phyloP scores from a whole-genome alignment of 2,888 invertebrate genomes.

The Sesia bembeciformis region DNA sequence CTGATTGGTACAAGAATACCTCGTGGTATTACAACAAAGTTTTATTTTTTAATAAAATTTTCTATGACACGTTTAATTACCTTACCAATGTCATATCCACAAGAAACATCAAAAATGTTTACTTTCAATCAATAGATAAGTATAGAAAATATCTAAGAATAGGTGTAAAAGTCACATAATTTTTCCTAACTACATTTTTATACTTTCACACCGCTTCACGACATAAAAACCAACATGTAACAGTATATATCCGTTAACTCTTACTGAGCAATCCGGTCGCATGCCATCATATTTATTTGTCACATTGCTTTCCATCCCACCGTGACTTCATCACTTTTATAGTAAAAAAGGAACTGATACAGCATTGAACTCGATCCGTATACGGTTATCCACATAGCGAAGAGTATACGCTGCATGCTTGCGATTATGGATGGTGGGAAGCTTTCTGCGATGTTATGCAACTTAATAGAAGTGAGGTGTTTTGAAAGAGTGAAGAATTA shows the following conservation, averaged over 20 bases:
- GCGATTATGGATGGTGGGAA: slow-evolving; percentile 2
- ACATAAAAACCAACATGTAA: neutral
- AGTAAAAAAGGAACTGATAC: slow-evolving; percentile 12
- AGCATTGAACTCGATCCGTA: slow-evolving; percentile 10
- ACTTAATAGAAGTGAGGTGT: slow-evolving; percentile 1
- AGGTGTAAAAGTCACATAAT: no score
- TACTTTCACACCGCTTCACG: neutral
- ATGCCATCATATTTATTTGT: slow-evolving; percentile 10
- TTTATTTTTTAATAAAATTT: no score
- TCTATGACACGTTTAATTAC: no score
- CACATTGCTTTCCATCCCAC: slow-evolving; percentile 10
- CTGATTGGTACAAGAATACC: no score
- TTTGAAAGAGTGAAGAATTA: no score
- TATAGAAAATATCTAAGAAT: no score
- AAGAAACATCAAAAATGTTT: no score
- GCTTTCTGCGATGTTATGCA: slow-evolving; percentile 4
- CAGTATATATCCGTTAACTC: neutral
- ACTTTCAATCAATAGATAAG: no score
- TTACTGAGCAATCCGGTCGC: neutral
- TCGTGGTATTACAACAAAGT: no score
- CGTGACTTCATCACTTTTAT: slow-evolving; percentile 8
- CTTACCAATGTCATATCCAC: no score
- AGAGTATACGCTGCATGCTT: slow-evolving; percentile 1
- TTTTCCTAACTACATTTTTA: neutral
- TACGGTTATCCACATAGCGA: slow-evolving; percentile 5